phyloP scores from a whole-genome alignment of 2,797 vertebrate genomes.

The Esox lucius region DNA sequence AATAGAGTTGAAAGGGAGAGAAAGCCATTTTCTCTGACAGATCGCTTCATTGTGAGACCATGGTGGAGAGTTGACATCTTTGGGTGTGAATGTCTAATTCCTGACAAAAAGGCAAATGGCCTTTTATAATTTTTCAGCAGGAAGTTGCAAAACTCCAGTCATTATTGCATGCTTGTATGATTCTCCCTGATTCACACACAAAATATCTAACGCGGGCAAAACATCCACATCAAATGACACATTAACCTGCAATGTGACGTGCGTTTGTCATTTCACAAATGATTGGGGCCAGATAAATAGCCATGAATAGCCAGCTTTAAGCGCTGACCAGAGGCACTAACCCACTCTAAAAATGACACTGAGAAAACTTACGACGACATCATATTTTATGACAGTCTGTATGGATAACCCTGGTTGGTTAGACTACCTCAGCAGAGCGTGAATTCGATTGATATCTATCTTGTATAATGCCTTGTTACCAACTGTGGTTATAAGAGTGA shows the following conservation, averaged over 20 bases:
- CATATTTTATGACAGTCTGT: slow-evolving; percentile 66
- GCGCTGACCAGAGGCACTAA: slow-evolving; percentile 31
- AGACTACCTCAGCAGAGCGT: slow-evolving; percentile 67
- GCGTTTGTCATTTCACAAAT: background rate
- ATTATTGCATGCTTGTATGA: no score
- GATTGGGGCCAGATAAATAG: background rate
- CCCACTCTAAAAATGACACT: slow-evolving; percentile 39
- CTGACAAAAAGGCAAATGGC: background rate
- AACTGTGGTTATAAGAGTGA: slow-evolving; percentile 65
- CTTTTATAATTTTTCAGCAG: background rate
- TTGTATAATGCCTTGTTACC: slow-evolving; percentile 73
- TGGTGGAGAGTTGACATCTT: background rate
- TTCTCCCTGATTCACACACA: no score
- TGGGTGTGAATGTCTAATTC: background rate
- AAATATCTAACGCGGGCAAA: background rate
- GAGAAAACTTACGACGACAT: slow-evolving; percentile 64
- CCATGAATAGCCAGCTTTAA: background rate
- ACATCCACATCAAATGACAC: background rate
- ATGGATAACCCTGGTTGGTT: slow-evolving; percentile 68
- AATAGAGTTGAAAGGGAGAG: background rate
- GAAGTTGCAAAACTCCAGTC: background rate
- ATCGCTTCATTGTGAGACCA: background rate
- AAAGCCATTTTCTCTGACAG: background rate
- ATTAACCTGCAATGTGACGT: background rate
- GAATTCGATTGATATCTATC: slow-evolving; percentile 74